Base-by-base conservation (phyloP, 2,797 vertebrate species). In the Nasua narica region DNA sequence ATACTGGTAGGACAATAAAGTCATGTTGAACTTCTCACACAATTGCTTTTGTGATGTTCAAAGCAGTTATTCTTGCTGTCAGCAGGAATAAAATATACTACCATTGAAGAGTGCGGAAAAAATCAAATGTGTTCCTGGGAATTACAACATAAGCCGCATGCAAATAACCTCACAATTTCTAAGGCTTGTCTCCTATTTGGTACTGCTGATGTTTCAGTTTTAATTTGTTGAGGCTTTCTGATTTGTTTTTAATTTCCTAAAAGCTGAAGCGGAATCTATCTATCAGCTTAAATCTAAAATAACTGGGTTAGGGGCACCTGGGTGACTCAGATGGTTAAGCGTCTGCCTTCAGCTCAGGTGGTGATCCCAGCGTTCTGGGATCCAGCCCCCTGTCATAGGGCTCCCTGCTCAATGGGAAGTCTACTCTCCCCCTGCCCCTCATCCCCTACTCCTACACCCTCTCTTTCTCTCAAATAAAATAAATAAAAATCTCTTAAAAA, bases 31-130 rank as follows among this genome's bases (percentile, higher is more conserved):
- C 87, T 90, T 91, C 76, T 85, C 70, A 62, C 40, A 83, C 27
- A 85, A 92, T 96, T 90, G 87, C 88, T 90, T 90, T 76, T 96
- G 43, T 79, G 86, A 35, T 85, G 74, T 93, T 95, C 79, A 89
- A 94, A 93, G 74, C 79, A 95, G 86, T 78, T 97, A 85, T 81
- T 88, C 96, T 95, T 96, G 25, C 70, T 94, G 81, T 90, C 95
- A 95, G 58, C 43, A 27, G 16, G 54, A 87, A 95, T 87, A 93
- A 96, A 93, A 96, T 62, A 90, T 43, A 40, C 19, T 23, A n/a
- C 19, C 43, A 90, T 1, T 52, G 43, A 76, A 84, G 40, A 87
- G 25, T 35, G 13, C 19, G 3, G 40, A 69, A 43, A 29, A 72
- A 60, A 79, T 76, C 37, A 91, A 87, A 56, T 12, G 32, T 52